Percentiles rank a stretch among this genome's conserved stretches.
phyloP scores from a whole-genome alignment of 2,888 invertebrate genomes.

The Calameuta pallipes region DNA sequence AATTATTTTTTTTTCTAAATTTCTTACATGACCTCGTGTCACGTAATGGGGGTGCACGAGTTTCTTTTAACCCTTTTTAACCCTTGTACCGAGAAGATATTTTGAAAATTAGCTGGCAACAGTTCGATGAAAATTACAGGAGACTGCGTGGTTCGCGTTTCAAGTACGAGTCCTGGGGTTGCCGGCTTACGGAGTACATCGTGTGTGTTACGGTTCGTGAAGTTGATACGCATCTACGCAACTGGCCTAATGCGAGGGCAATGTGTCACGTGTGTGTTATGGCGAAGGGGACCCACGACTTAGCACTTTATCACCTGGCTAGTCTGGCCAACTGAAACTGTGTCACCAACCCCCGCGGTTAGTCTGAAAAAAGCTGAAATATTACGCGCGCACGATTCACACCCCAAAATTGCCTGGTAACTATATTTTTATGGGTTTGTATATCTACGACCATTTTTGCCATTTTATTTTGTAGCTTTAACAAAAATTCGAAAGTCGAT shows the following conservation, averaged over 20 bases:
- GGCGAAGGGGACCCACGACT: slow-evolving; percentile 33
- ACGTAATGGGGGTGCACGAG: background rate
- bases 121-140: background rate
- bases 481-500: background rate
- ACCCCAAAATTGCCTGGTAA: background rate
- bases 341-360: slow-evolving; percentile 19
- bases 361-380: background rate
- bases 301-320: slow-evolving; percentile 52
- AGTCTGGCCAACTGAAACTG: slow-evolving; percentile 11
- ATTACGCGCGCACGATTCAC: background rate
- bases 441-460: background rate
- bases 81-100: background rate
- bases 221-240: slow-evolving; percentile 53
- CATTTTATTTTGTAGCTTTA: background rate
- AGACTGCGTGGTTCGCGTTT: background rate
- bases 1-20: background rate
- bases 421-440: background rate
- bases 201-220: slow-evolving; percentile 43
- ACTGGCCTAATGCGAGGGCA: slow-evolving; percentile 42
- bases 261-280: slow-evolving; percentile 36
- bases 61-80: background rate
- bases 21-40: background rate
- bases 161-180: background rate
- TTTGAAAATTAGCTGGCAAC: background rate
- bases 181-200: background rate